Percentiles rank a stretch among this genome's conserved stretches.
phyloP scores from a whole-genome alignment of 2,797 vertebrate species.

The Poeciliopsis infans region DNA sequence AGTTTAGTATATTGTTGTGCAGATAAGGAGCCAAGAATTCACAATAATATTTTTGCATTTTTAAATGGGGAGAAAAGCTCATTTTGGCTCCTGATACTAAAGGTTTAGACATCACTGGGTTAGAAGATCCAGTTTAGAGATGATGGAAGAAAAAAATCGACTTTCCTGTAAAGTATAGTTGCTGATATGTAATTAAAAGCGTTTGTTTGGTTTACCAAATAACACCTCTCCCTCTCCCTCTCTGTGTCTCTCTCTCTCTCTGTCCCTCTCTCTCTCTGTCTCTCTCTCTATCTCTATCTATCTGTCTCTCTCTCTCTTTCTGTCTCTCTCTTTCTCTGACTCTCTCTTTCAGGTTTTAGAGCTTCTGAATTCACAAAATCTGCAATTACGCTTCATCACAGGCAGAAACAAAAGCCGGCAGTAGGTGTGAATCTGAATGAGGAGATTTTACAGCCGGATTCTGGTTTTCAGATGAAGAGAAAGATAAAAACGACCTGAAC shows the following conservation, averaged over 20 bases:
- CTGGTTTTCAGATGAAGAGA: slow-evolving; percentile 24
- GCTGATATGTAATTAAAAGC: neutral
- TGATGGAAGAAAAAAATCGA: neutral
- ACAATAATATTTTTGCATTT: no score
- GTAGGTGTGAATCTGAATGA: neutral
- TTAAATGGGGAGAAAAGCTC: no score
- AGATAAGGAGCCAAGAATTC: no score
- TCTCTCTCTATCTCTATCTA: no score
- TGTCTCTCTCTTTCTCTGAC: no score
- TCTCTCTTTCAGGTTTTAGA: neutral
- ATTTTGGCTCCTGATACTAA: no score
- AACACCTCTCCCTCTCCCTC: neutral
- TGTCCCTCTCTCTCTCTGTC: no score
- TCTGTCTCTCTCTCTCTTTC: no score
- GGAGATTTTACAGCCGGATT: slow-evolving; percentile 8
- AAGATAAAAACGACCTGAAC: slow-evolving; percentile 41
- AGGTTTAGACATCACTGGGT: neutral
- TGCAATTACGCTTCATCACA: slow-evolving; percentile 27
- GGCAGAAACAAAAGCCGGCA: slow-evolving; percentile 25
- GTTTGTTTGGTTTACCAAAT: neutral
- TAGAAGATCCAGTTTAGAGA: neutral
- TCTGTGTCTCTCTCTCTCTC: no score
- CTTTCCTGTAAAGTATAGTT: neutral
- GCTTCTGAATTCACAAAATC: slow-evolving; percentile 23
- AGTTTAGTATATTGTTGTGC: no score